Base-by-base conservation (phyloP, 1,140 invertebrate species). In the Euglossa dilemma region DNA sequence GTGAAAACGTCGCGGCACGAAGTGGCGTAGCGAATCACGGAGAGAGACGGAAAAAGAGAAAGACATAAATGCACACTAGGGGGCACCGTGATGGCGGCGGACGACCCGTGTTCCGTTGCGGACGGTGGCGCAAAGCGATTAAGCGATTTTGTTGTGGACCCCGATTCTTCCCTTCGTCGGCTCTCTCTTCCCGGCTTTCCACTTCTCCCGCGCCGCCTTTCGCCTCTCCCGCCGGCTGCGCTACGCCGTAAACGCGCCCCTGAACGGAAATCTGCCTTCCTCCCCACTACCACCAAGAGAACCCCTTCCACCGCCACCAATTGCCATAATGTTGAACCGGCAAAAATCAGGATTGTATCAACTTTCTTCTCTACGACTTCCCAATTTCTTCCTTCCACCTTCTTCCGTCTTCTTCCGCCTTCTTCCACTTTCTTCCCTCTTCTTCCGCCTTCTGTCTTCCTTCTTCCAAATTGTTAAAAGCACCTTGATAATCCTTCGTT, bases 71-170 rank as follows among this genome's bases (percentile, higher is more conserved):
- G 71, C 87, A 87, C 84, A 86, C 91, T 81, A 88, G 87, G 85
- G 89, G 87, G 85, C 89, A 90, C 86, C 85, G 86, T 83, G 83
- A 87, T 89, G 85, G 87, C 88, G 85, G 70, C 73, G 85, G 81
- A 84, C 82, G 70, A 78, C 77, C 87, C 80, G 86, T 89, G 89
- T 85, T 91, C 87, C 92, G 90, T 90, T 90, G 91, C 91, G 91
- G 87, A 93, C 93, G 93, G 92, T 93, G 93, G 91, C 93, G 93
- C 93, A 93, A 93, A 93, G 91, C 93, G 93, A 94, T 95, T 95
- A 95, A 95, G 94, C 94, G 94, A 95, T 95, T 95, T 95, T 95
- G 93, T 95, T 95, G 93, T 95, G 94, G 92, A 94, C 93, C 94
- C 90, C 93, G 94, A 93, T 95, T 93, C 93, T 94, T 94, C 91